phyloP scores from a whole-genome alignment of 2,888 invertebrate species.

The Incurvaria masculella region DNA sequence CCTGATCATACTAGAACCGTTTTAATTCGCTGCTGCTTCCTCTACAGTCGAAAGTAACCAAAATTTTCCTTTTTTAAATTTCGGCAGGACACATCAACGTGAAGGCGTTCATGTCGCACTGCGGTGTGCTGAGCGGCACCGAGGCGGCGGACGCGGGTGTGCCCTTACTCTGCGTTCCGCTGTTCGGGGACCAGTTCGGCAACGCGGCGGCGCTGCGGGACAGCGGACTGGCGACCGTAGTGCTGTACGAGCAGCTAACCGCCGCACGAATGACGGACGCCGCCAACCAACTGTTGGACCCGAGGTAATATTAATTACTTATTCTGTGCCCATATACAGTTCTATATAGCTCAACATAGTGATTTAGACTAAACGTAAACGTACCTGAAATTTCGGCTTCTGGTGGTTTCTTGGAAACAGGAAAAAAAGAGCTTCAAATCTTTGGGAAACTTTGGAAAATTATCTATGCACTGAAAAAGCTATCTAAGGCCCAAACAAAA shows the following conservation, averaged over 20 bases:
- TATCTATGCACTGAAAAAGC: too few species aligned
- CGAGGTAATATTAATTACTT: too few species aligned
- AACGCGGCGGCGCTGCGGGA: slow-evolving; percentile 62
- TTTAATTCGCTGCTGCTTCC: too few species aligned
- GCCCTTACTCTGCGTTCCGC: slow-evolving; percentile 64
- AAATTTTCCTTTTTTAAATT: neutral
- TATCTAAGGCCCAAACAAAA: too few species aligned
- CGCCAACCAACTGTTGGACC: slow-evolving; percentile 54
- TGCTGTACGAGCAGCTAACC: slow-evolving; percentile 55
- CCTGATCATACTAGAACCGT: too few species aligned
- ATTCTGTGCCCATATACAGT: too few species aligned
- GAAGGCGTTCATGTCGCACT: slow-evolving; percentile 64
- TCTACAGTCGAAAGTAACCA: too few species aligned
- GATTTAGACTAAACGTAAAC: slow-evolving; percentile 2
- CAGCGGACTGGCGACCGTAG: slow-evolving; percentile 56
- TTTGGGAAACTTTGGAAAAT: too few species aligned
- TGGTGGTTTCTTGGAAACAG: too few species aligned
- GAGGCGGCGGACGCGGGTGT: slow-evolving; percentile 66
- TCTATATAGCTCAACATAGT: too few species aligned
- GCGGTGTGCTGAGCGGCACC: slow-evolving; percentile 64
- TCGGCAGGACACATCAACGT: slow-evolving; percentile 65
- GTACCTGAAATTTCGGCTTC: too few species aligned
- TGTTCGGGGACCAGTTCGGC: slow-evolving; percentile 68
- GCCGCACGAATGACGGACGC: slow-evolving; percentile 53
- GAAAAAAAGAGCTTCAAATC: too few species aligned